Conservation (phyloP, 2,113 vertebrate genomes). For the Epinephelus lanceolatus region DNA sequence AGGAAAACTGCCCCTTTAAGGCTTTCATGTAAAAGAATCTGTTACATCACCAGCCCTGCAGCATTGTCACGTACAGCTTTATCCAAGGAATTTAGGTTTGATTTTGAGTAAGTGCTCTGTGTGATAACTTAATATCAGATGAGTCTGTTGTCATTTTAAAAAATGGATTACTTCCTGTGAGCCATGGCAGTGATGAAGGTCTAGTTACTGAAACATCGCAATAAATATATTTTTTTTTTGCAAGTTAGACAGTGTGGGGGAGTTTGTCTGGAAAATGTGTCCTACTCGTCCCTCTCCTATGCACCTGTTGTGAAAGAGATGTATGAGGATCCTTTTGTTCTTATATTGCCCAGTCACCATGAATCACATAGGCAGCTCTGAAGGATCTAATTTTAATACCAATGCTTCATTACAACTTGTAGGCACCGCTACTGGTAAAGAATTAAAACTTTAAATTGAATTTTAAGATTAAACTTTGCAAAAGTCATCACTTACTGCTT, state of each 20-base stretch:
- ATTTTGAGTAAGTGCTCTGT: background rate
- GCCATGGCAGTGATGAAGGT: background rate
- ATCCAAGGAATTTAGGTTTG: background rate
- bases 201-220: too few species aligned
- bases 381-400: background rate
- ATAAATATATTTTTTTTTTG: too few species aligned
- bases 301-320: too few species aligned
- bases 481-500: slow-evolving; percentile 8
- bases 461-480: slow-evolving; percentile 2
- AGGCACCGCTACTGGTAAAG: background rate
- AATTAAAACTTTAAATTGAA: slow-evolving; percentile 1
- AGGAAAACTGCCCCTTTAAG: background rate
- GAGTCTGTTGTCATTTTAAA: background rate
- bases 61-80: background rate
- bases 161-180: background rate
- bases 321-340: too few species aligned
- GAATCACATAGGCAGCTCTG: slow-evolving; percentile 7
- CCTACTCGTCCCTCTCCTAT: too few species aligned
- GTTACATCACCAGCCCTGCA: background rate
- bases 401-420: background rate
- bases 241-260: too few species aligned
- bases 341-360: background rate
- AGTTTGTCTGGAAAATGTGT: too few species aligned
- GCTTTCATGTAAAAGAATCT: background rate
- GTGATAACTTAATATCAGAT: background rate